Evolutionary conservation across 2,888 invertebrate species (phyloP), one percentile per base, ranked within the genome.

Genomic region (Diabrotica balteata): DNA sequence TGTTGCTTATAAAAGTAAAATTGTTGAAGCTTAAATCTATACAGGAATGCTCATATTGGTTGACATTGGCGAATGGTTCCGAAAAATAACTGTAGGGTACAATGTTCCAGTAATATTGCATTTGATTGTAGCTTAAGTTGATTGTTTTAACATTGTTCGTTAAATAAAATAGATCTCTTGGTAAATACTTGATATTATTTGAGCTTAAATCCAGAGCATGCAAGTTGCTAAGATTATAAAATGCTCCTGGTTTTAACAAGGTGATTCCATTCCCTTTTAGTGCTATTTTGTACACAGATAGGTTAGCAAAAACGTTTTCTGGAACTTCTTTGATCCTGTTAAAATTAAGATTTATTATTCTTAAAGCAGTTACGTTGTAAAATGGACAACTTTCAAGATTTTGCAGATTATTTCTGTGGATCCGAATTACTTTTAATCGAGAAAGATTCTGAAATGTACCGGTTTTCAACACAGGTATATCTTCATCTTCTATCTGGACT

Each of bases 21-120:
- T 74, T 71, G 65, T 78, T 78, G 54, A 55, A 32, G 43, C 76
- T 75, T 58, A 77, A 69, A 67, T 77, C 75, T 46, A 78, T 71
- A 17, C 67, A 11, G 8, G 73, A 70, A 8, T 67, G 42, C 42
- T 68, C 63, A 8, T 61, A 17, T 43, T 55, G 45, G 42, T 64
- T 49, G 10, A 49, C 50, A 49, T 69, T 67, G 3, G 47, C n/a
- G 64, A 75, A 77, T 11, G 74, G 60, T 60, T 73, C 69, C 11
- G 63, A 66, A 59, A 78, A 77, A 49, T 72, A 74, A 10, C 67
- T 69, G 7, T 68, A 65, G 0, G 69, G 63, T 4, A 42, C 44
- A n/a, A 43, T 46, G 10, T 32, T 42, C 7, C 50, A 46, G 11
- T 49, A 7, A 44, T 55, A 51, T 7, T 59, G 22, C 51, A 78